Evolutionary conservation across 2,797 vertebrate species (phyloP), one percentile per base, ranked within the genome.

Genomic region (Leptodactylus fallax): DNA sequence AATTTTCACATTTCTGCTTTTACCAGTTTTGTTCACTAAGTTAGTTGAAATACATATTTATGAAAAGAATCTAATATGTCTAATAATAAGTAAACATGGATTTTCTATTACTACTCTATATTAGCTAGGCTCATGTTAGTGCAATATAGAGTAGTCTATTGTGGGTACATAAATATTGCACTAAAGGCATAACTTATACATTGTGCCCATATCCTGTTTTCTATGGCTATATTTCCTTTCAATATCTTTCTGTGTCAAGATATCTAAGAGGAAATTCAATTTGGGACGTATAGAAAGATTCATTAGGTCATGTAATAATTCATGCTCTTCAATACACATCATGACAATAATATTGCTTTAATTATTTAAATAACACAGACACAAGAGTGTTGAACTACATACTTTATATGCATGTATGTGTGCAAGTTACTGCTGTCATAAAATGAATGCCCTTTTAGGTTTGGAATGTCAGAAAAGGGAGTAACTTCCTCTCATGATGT

Each of bases 291-390:
- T 27, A 13, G n/a, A 10, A 36, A 36, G 12, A n/a, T 76, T 51
- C 17, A 12, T 16, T 72, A 47, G 16, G 7, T 45, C 8, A 45
- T 11, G 16, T 83, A 51, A 84, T 92, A 90, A 91, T 90, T 91
- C 86, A 91, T 91, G 19, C 12, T 3, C 91, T 83, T 89, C 87
- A 49, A 91, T 71, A 91, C 91, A 86, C 58, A 91, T 91, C 27
- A 51, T 85, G 83, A 47, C 87, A 81, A 11, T 81, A 87, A n/a
- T 91, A 87, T 94, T 95, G 94, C 90, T 92, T 94, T 91, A 93
- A 92, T 71, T 56, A 90, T 61, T 86, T 90, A 87, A 91, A 92
- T 90, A 79, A 86, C 91, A 91, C 88, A n/a, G n/a, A 49, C 92
- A 91, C 89, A 90, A 36, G 56, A 83, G 85, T 81, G 16, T n/a